Percentiles rank a stretch among this genome's conserved stretches.
Conservation (phyloP, 2,797 vertebrate genomes). For the Lacerta viridis region DNA sequence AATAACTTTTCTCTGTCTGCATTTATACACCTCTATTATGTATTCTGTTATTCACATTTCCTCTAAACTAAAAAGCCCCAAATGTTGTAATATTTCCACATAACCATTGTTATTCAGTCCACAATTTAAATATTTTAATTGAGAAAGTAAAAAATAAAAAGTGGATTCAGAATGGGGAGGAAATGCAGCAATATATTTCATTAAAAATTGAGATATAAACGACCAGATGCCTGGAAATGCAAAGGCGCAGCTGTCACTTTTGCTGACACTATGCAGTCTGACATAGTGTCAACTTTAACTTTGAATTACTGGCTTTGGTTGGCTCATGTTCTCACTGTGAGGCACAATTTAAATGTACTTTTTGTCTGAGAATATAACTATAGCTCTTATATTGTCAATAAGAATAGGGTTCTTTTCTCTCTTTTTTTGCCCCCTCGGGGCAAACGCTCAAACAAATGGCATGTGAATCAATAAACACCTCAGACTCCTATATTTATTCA, state of each 20-base stretch:
- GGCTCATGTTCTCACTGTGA: conserved; percentile 70
- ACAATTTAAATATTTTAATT: conserved; percentile 39
- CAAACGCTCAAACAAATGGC: conserved; percentile 80
- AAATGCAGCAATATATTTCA: conserved; percentile 26
- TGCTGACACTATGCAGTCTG: conserved; percentile 68
- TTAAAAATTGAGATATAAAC: conserved; percentile 73
- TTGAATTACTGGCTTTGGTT: conserved; percentile 72
- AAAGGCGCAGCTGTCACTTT: conserved; percentile 70
- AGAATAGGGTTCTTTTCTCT: conserved; percentile 77
- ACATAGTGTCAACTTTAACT: conserved; percentile 71
- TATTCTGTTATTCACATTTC: neutral
- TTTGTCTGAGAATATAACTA: conserved; percentile 75
- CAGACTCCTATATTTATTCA: conserved; percentile 82
- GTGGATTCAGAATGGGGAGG: conserved; percentile 29
- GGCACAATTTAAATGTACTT: conserved; percentile 75
- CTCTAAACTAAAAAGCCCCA: too few species aligned
- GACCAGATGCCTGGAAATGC: conserved; percentile 65
- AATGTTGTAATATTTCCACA: too few species aligned
- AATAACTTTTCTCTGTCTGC: too few species aligned
- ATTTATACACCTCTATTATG: neutral
- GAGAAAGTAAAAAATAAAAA: conserved; percentile 55
- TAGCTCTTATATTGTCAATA: conserved; percentile 80
- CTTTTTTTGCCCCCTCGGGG: conserved; percentile 74
- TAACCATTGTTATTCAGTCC: conserved; percentile 9
- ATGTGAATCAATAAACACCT: conserved; percentile 82